Conservation (phyloP, 2,888 invertebrate species). For the Amphipoea oculea region DNA sequence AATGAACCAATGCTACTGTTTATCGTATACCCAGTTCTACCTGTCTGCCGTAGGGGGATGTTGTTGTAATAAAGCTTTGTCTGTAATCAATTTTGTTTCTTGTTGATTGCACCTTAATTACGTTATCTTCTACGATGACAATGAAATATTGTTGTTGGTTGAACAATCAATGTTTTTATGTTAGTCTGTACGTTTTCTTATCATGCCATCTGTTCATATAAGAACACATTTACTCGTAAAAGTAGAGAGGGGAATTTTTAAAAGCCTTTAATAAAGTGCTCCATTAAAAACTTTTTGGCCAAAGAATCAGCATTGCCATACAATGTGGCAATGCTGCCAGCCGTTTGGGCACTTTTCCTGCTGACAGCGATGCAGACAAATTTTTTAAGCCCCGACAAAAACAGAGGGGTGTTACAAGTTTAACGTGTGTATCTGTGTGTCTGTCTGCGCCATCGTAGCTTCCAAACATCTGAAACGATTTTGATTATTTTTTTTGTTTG, state of each 20-base stretch:
- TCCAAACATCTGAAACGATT: too few species aligned
- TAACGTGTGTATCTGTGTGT: too few species aligned
- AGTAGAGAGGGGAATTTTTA: too few species aligned
- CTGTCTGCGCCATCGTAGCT: too few species aligned
- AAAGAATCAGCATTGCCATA: background rate
- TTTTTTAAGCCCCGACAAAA: background rate
- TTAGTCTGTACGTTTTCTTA: conserved; percentile 9
- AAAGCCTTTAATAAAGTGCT: background rate
- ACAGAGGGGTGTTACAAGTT: too few species aligned
- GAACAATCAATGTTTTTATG: conserved; percentile 23
- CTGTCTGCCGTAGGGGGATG: background rate
- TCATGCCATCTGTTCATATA: background rate
- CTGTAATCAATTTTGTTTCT: conserved; percentile 53
- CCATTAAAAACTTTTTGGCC: background rate
- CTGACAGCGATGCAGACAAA: background rate
- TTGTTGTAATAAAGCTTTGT: conserved; percentile 38
- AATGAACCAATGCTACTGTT: conserved; percentile 49
- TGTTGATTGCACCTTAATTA: conserved; percentile 48
- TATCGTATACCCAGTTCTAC: conserved; percentile 36
- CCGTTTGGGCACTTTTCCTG: background rate
- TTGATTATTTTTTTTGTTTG: too few species aligned
- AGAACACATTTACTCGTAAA: background rate
- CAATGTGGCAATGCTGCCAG: background rate
- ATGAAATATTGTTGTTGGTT: conserved; percentile 52
- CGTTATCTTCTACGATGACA: conserved; percentile 40